Evolutionary conservation across 1,140 invertebrate genomes (phyloP), one percentile per base, ranked within the genome.

Genomic region (Drosophila equinoxialis): DNA sequence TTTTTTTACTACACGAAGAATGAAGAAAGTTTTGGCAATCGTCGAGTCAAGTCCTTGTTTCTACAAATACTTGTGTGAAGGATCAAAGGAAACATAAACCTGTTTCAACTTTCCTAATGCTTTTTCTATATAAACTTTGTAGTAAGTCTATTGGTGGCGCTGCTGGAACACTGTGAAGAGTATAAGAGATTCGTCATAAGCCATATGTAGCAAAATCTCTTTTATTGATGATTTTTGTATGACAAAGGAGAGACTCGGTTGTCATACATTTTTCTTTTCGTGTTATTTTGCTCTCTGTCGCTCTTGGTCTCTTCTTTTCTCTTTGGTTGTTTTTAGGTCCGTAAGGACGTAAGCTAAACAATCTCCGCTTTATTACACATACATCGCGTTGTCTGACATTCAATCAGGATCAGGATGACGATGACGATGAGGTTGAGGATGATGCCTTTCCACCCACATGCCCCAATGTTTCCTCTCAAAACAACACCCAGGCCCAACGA

Each of bases 351-450:
- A 77, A 77, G 71, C 82, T 81, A 78, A 85, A 72, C 81, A 82
- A 86, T 86, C 79, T 86, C 83, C 79, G 83, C 73, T 80, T 87
- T 87, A 87, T 87, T 86, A 87, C 83, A 87, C 84, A 87, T 77
- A 86, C 79, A 85, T 71, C 76, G 79, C 57, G 64, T 76, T 75
- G 68, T 72, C 84, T 87, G 83, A 87, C 83, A 87, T 87, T 89
- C 83, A 87, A 87, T 87, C 83, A 87, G 83, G 65, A 72, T 66
- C 82, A 69, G 33, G 45, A 51, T 51, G 45, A 51, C 17, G 17
- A 51, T 51, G 45, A 51, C 45, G 45, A 51, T 51, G 45, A 48
- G 14, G 6, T 17, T 48, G 45, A 23, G 45, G 17, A 51, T 51
- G 45, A 51, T 48, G 42, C 37, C 39, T n/a, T 13, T 11, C 37